phyloP scores from a whole-genome alignment of 2,113 vertebrate genomes.

The Anthoscopus minutus region DNA sequence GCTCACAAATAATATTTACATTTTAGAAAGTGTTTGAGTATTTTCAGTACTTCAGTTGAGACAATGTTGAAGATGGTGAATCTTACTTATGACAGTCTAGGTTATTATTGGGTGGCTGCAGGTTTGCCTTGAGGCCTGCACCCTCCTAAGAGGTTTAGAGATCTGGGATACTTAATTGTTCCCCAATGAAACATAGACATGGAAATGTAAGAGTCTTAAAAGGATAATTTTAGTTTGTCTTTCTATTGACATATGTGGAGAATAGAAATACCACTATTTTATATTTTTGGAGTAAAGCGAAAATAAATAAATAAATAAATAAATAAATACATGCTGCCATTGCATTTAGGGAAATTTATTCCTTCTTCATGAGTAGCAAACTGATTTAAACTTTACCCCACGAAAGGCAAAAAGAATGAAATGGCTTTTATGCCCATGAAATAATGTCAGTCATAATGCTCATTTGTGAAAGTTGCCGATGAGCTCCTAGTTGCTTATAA shows the following conservation, averaged over 20 bases:
- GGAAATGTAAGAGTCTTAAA: neutral
- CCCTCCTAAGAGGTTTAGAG: neutral
- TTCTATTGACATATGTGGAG: neutral
- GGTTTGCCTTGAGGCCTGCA: neutral
- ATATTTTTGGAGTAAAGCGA: neutral
- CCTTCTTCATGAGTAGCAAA: neutral
- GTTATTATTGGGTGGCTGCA: neutral
- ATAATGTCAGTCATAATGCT: neutral
- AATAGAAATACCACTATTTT: neutral
- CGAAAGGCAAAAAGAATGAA: neutral
- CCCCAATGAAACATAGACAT: neutral
- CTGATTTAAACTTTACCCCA: neutral
- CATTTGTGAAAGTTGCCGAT: neutral
- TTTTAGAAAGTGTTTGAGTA: neutral
- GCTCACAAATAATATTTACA: neutral
- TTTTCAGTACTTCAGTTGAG: neutral
- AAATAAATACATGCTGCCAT: neutral
- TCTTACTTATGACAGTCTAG: neutral
- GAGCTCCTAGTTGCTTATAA: neutral
- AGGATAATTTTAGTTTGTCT: neutral
- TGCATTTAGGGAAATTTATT: neutral
- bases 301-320: neutral
- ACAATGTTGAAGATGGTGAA: neutral
- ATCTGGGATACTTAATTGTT: neutral
- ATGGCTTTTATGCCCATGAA: neutral